Evolutionary conservation across 1,140 invertebrate species (phyloP).

Genomic region (Lutraria rhynchaena): DNA sequence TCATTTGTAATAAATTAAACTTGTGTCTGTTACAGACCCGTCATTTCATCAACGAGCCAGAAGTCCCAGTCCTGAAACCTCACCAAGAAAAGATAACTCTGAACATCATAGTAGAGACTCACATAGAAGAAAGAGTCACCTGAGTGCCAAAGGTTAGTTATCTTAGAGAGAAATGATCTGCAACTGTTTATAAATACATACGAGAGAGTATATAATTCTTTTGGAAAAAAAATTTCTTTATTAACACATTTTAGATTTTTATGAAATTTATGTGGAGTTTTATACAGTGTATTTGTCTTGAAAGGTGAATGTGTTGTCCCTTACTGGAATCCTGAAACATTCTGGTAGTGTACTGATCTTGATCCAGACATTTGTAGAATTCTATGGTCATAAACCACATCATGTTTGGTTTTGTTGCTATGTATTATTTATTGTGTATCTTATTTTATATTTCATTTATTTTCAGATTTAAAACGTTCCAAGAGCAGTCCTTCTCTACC

Average conservation of each 20-base stretch:
- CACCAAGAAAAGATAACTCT: constrained; percentile 68
- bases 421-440: neutral
- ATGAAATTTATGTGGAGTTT: too few relatives aligned
- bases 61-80: constrained; percentile 74
- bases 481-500: constrained; percentile 57
- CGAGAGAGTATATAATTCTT: too few relatives aligned
- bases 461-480: constrained; percentile 57
- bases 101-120: constrained; percentile 78
- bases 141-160: constrained; percentile 73
- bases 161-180: too few relatives aligned
- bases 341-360: neutral
- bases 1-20: too few relatives aligned
- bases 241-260: too few relatives aligned
- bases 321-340: neutral
- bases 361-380: neutral
- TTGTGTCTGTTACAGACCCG: too few relatives aligned
- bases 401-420: neutral
- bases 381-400: too few relatives aligned
- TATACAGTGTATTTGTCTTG: neutral
- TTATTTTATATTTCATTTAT: too few relatives aligned
- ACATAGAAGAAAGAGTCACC: constrained; percentile 68
- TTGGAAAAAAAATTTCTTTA: too few relatives aligned
- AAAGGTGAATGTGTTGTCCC: neutral
- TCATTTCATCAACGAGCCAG: constrained; percentile 78
- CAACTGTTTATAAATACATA: too few relatives aligned